These are phyloP conservation scores for Proteles cristata DNA, from an alignment of 2,113 vertebrate genomes.

Conservation along the genomic window DNA sequence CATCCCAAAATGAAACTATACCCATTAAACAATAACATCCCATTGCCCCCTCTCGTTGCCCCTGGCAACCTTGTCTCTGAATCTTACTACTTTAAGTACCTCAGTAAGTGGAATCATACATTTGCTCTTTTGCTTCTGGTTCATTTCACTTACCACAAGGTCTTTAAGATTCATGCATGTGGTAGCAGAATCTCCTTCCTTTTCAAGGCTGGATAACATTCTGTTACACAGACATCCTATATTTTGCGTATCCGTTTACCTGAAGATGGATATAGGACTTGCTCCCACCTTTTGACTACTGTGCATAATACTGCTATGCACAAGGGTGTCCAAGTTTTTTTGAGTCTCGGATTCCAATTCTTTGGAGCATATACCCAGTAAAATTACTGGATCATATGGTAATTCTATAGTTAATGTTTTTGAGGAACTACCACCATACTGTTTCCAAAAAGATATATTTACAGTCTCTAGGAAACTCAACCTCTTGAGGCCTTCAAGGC, in stretches of 20 bases:
- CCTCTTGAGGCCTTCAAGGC: neutral
- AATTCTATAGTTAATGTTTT: neutral
- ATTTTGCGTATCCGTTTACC: neutral
- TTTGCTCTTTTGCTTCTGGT: neutral
- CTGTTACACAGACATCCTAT: neutral
- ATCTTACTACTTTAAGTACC: neutral
- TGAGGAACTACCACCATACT: neutral
- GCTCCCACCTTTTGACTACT: neutral
- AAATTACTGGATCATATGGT: neutral
- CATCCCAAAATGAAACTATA: neutral
- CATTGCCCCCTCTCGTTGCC: accelerated
- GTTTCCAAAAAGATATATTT: neutral
- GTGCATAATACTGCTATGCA: neutral
- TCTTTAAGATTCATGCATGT: neutral
- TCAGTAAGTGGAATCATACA: neutral
- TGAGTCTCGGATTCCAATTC: neutral
- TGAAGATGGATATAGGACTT: neutral
- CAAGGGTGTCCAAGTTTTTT: too few species aligned
- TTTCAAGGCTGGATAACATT: neutral
- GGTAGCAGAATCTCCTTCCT: neutral
- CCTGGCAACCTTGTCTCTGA: neutral
- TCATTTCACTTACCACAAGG: neutral
- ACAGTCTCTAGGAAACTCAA: neutral
- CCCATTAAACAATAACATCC: neutral
- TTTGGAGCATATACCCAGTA: neutral